Evolutionary conservation across 1,140 invertebrate genomes (phyloP), one percentile per base, ranked within the genome.

Genomic region (Liolophura sinensis): DNA sequence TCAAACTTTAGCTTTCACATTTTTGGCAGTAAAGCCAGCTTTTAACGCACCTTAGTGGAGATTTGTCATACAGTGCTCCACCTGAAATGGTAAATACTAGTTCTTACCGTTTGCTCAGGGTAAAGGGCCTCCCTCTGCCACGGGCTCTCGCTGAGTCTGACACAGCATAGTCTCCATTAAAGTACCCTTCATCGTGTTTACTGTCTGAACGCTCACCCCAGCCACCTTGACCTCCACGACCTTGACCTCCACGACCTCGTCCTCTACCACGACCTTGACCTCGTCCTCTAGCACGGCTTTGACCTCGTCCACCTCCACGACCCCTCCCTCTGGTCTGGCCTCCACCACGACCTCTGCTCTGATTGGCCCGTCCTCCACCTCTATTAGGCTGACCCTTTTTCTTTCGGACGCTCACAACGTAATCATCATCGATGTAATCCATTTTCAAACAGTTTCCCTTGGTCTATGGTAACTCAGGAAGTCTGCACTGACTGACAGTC

Each of bases 291-390:
- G 52, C 24, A 47, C 65, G 31, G 12, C 62, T 31, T 25, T 54
- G 52, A 12, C 68, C 64, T 61, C 50, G 22, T 48, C 25, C 24
- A 16, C 40, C 15, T 15, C 55, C 25, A 24, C 49, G 15, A 25
- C 55, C 65, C 4, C 62, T 27, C 40, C 67, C 70, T 31, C 62
- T 48, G 15, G 65, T 58, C 20, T 68, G 55, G 15, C 64, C 60
- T 15, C 57, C 50, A 25, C 61, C 52, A 48, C 69, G 54, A 5
- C 73, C 69, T 20, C 73, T 48, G 24, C 67, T 59, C 20, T 69
- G 57, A 61, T 73, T 79, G 18, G 68, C 68, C 18, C 73, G 60
- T 22, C 79, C 78, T 11, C 79, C 78, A 22, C 79, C 78, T 56
- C 79, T 55, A 65, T 81, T 81, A 14, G 78, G 79, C 58, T 68